phyloP scores from a whole-genome alignment of 2,113 vertebrate species.

The Scomber japonicus region DNA sequence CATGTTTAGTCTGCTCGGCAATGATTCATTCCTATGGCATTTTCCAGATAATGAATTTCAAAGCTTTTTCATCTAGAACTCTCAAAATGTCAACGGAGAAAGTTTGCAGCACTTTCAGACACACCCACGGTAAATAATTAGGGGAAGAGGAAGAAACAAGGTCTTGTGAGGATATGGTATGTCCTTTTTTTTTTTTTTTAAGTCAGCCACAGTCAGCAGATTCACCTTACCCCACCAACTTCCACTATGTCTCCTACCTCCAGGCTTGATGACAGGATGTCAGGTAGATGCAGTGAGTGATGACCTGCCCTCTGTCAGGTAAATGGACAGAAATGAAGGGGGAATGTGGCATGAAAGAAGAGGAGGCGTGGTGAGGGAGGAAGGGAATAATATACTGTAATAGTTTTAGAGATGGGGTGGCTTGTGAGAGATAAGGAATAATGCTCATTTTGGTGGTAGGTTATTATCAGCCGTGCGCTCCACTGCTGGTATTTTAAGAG shows the following conservation, averaged over 20 bases:
- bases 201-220: slow-evolving; percentile 39
- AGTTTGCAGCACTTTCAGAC: slow-evolving; percentile 54
- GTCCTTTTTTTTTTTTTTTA: slow-evolving; percentile 44
- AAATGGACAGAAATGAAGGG: slow-evolving; percentile 35
- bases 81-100: slow-evolving; percentile 69
- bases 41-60: slow-evolving; percentile 63
- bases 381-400: background rate
- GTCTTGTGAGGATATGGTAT: slow-evolving; percentile 24
- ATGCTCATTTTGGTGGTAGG: slow-evolving; percentile 42
- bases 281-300: slow-evolving; percentile 55
- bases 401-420: slow-evolving; percentile 33
- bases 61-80: slow-evolving; percentile 55
- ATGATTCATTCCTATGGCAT: slow-evolving; percentile 67
- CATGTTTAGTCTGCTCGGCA: slow-evolving; percentile 37
- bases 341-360: slow-evolving; percentile 38
- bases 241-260: slow-evolving; percentile 30
- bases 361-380: background rate
- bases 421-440: slow-evolving; percentile 56
- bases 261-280: slow-evolving; percentile 43
- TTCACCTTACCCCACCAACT: slow-evolving; percentile 16
- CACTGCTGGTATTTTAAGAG: slow-evolving; percentile 30
- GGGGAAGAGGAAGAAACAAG: slow-evolving; percentile 18
- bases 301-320: slow-evolving; percentile 44
- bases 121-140: slow-evolving; percentile 62
- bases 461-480: slow-evolving; percentile 36